Percentiles rank a stretch among this genome's conserved stretches.
Conservation (phyloP, 1,140 invertebrate species). For the Drosophila azteca region DNA sequence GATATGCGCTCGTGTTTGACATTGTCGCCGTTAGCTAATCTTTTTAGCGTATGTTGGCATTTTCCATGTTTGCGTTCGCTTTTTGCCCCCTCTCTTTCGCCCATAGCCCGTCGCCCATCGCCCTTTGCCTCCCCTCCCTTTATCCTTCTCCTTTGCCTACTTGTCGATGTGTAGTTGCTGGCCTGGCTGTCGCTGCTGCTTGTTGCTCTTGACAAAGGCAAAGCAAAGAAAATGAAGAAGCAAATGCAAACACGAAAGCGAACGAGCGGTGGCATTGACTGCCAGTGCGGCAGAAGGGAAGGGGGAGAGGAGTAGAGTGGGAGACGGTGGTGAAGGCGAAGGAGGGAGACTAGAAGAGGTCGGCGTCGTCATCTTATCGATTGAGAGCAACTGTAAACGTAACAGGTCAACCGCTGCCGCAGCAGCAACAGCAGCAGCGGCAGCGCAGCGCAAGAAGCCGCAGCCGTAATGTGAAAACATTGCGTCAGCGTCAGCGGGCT, state of each 20-base stretch:
- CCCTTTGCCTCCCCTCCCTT: not conserved
- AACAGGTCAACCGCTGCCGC: constrained; percentile 60
- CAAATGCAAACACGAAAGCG: constrained; percentile 74
- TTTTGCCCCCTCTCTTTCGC: too few relatives aligned
- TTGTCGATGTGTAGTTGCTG: constrained; percentile 50
- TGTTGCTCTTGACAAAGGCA: constrained; percentile 59
- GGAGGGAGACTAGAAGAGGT: constrained; percentile 25
- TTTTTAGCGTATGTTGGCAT: constrained; percentile 82
- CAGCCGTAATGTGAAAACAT: constrained; percentile 32
- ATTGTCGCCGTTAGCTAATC: constrained; percentile 81
- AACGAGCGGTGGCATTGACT: constrained; percentile 65
- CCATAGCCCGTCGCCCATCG: too few relatives aligned
- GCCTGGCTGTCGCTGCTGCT: constrained; percentile 38
- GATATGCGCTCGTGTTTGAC: constrained; percentile 70
- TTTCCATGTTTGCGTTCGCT: constrained; percentile 72
- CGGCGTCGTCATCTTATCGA: constrained; percentile 62
- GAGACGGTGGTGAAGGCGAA: too few relatives aligned
- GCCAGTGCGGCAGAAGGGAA: not conserved
- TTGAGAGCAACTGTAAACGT: constrained; percentile 67
- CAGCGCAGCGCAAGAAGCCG: constrained; percentile 1
- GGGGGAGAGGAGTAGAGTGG: not conserved
- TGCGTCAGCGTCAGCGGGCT: constrained; percentile 35
- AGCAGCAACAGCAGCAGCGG: too few relatives aligned
- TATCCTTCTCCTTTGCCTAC: constrained; percentile 41
- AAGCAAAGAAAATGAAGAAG: constrained; percentile 64